A percentile compares a stretch with the other conserved stretches of the same genome.
phyloP scores from a whole-genome alignment of 2,113 vertebrate species.

The Carassius gibelio region DNA sequence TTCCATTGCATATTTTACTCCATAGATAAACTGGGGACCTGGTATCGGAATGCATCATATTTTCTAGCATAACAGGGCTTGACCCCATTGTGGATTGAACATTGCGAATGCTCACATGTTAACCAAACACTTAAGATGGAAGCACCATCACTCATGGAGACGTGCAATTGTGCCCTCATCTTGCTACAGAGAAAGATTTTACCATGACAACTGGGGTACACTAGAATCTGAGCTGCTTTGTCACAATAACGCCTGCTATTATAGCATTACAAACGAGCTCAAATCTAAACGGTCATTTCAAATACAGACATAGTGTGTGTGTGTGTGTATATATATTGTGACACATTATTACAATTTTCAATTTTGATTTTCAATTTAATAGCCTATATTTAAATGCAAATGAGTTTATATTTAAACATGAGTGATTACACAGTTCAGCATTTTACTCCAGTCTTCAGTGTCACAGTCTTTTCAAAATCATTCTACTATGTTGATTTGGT shows the following conservation, averaged over 20 bases:
- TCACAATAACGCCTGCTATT: neutral
- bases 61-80: constrained; percentile 5
- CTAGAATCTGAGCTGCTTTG: neutral
- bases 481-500: too few species aligned
- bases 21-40: neutral
- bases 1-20: neutral
- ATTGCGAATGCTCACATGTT: neutral
- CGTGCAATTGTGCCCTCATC: neutral
- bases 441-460: too few species aligned
- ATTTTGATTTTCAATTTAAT: too few species aligned
- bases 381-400: too few species aligned
- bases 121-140: constrained; percentile 36
- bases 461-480: too few species aligned
- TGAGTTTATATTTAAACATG: too few species aligned
- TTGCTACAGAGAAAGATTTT: neutral
- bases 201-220: constrained; percentile 17
- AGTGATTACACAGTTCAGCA: too few species aligned
- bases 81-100: neutral
- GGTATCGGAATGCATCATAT: neutral
- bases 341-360: too few species aligned
- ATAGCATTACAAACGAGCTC: neutral
- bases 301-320: neutral
- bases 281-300: neutral
- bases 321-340: too few species aligned
- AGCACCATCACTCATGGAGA: constrained; percentile 28